Evolutionary conservation across 2,113 vertebrate species (phyloP), one percentile per base, ranked within the genome.

Genomic region (Megaleporinus macrocephalus): DNA sequence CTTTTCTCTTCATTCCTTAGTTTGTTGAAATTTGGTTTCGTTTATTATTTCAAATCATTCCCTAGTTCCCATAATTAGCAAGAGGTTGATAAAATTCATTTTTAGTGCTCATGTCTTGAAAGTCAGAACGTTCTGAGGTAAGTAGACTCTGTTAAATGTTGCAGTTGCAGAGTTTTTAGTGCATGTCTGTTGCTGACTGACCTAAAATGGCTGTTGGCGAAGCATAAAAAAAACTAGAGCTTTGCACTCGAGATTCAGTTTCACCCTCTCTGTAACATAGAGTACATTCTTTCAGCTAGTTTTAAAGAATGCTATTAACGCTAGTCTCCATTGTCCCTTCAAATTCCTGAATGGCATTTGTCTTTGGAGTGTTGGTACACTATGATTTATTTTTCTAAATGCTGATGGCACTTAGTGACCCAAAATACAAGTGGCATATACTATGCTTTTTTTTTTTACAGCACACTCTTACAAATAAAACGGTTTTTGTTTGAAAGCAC

Each of bases 111-210:
- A 12, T 20, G 12, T 72, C 9, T 70, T 24, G 66, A 73, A 49
- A 53, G 76, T 79, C 57, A 47, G 59, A 36, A 51, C 27, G 49
- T 36, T 66, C 62, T 71, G 80, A 80, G 87, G 87, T 88, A 88
- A 88, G 84, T 88, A 83, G 62, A 65, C 47, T 0, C 65, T 63
- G 66, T 36, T 57, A 13, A 59, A 59, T 9, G 62, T 36, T 83
- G 20, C 29, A 55, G 3, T 78, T 81, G 59, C 79, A 66, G 59
- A 65, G 41, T 44, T 44, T 53, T 49, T 65, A 29, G 24, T 29
- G 27, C 62, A 24, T 26, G 27, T 59, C 4, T 14, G 33, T 9
- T 24, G 36, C 29, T 47, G 57, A 5, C 49, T 73, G 80, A 62
- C 27, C 53, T 55, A 12, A 51, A 62, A 69, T 30, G 49, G 27